Percentiles rank a stretch among this genome's conserved stretches.
These are phyloP conservation scores for Sebastes oblongus DNA, from an alignment of 2,797 vertebrate species.

Conservation along the genomic window DNA sequence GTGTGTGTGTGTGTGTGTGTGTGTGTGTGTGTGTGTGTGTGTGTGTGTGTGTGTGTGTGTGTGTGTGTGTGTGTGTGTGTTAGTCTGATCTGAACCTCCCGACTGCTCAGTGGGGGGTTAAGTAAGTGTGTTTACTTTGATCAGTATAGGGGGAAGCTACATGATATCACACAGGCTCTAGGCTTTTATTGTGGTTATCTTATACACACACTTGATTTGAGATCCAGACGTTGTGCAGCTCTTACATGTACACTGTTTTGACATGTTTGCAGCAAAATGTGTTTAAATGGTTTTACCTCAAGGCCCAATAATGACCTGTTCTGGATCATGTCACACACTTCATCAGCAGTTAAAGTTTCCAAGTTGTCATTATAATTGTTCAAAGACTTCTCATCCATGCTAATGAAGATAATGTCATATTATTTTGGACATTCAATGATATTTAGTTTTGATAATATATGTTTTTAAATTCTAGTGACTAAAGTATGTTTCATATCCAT, in stretches of 20 bases:
- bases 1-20: neutral
- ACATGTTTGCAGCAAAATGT: neutral
- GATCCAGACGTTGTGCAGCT: neutral
- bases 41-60: no score
- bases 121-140: conserved; percentile 29
- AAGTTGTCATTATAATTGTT: neutral
- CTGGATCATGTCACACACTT: neutral
- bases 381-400: neutral
- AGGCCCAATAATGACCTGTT: neutral
- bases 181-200: neutral
- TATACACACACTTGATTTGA: neutral
- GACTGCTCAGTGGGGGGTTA: neutral
- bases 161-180: neutral
- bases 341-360: neutral
- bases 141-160: conserved; percentile 1
- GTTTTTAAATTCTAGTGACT: neutral
- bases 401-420: neutral
- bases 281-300: neutral
- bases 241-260: neutral
- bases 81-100: neutral
- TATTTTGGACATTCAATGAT: neutral
- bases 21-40: neutral
- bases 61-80: neutral
- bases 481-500: neutral
- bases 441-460: neutral